Percentiles rank a stretch among this genome's conserved stretches.
phyloP scores from a whole-genome alignment of 2,888 invertebrate genomes.

The Agonopterix heracliana region DNA sequence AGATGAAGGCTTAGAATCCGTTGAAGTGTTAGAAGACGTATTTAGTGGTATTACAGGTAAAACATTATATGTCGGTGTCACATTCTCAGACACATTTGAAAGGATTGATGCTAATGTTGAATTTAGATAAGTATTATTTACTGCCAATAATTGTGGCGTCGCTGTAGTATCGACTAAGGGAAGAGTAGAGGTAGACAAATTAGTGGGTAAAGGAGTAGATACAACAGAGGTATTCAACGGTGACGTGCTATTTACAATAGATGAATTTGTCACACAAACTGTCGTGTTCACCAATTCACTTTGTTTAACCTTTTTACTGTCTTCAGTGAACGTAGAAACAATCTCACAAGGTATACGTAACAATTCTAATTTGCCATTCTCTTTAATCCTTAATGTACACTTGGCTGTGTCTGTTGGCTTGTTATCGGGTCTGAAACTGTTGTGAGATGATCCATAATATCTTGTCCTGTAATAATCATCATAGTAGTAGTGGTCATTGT shows the following conservation, averaged over 20 bases:
- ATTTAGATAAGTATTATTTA: constrained; percentile 5
- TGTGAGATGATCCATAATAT: constrained; percentile 31
- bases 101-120: neutral
- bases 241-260: constrained; percentile 26
- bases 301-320: constrained; percentile 30
- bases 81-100: neutral
- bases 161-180: too few species aligned
- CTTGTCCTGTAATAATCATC: constrained; percentile 58
- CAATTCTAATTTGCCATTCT: constrained; percentile 38
- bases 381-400: constrained; percentile 50
- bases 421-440: constrained; percentile 18
- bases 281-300: constrained; percentile 30
- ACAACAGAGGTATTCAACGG: neutral
- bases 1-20: neutral
- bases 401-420: constrained; percentile 38
- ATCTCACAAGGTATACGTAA: constrained; percentile 65
- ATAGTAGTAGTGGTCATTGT: constrained; percentile 52
- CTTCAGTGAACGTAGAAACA: constrained; percentile 60
- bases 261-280: constrained; percentile 43
- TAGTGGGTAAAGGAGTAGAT: neutral
- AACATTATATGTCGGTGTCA: neutral
- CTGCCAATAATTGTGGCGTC: neutral
- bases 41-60: neutral
- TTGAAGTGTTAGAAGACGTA: constrained; percentile 1
- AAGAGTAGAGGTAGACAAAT: too few species aligned